Percentiles rank a stretch among this genome's conserved stretches.
Evolutionary conservation across 2,888 invertebrate species (phyloP).

Genomic region (Philopedon plagiatum): DNA sequence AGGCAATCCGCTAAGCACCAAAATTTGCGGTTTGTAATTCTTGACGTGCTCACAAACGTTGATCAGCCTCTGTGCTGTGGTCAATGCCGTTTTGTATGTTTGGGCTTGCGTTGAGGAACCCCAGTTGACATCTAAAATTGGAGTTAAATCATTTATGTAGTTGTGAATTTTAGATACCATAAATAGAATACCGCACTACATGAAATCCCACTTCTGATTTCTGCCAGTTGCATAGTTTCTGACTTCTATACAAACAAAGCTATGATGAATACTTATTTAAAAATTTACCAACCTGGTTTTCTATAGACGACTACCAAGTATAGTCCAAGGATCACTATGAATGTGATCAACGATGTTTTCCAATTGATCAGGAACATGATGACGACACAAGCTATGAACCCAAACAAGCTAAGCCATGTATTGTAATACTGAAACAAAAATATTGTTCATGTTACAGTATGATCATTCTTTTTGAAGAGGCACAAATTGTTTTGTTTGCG

Average conservation of each 20-base stretch:
- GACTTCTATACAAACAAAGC: too few relatives aligned
- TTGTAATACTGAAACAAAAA: conserved; percentile 85
- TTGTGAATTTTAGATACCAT: too few relatives aligned
- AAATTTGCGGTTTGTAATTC: conserved; percentile 94
- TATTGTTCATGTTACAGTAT: neutral
- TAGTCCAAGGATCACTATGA: conserved; percentile 88
- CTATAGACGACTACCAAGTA: conserved; percentile 94
- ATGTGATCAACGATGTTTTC: conserved; percentile 92
- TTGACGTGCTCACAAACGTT: conserved; percentile 96
- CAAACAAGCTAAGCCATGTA: conserved; percentile 88
- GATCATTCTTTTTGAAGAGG: neutral
- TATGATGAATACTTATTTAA: too few relatives aligned
- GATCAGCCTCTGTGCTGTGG: conserved; percentile 84
- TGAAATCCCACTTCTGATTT: too few relatives aligned
- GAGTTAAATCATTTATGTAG: too few relatives aligned
- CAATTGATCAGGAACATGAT: conserved; percentile 97
- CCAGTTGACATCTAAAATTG: conserved; percentile 94
- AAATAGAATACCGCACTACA: too few relatives aligned
- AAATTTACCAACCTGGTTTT: conserved; percentile 85
- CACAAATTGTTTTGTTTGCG: too few relatives aligned
- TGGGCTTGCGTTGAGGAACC: conserved; percentile 98
- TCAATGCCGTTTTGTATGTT: conserved; percentile 92
- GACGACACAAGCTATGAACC: conserved; percentile 85
- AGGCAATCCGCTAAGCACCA: conserved; percentile 90
- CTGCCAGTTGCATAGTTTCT: too few relatives aligned